These are phyloP conservation scores for Pristionchus mayeri DNA, from an alignment of 2,888 invertebrate genomes.

Conservation along the genomic window DNA sequence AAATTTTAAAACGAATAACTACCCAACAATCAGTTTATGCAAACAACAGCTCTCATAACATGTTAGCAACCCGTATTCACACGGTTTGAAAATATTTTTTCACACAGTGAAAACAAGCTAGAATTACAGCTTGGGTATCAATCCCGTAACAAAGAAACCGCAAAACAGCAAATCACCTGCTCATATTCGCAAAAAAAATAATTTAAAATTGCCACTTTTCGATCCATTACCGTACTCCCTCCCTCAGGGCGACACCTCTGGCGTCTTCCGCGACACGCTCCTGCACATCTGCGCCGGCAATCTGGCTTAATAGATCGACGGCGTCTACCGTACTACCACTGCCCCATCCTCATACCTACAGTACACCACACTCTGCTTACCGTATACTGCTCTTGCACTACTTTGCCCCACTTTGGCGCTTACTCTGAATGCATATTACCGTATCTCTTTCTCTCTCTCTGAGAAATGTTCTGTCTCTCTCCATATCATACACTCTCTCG, in stretches of 20 bases:
- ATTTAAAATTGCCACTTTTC: neutral
- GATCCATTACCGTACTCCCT: conserved; percentile 18
- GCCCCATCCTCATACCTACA: neutral
- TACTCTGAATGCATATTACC: conserved; percentile 11
- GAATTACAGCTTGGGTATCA: too few species aligned
- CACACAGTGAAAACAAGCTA: too few species aligned
- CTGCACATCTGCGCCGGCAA: conserved; percentile 73
- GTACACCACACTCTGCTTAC: conserved; percentile 12
- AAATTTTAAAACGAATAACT: too few species aligned
- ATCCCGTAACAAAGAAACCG: too few species aligned
- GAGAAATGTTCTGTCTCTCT: too few species aligned
- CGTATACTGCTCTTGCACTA: neutral
- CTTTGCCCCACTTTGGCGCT: neutral
- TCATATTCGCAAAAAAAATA: too few species aligned
- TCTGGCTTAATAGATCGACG: conserved; percentile 49
- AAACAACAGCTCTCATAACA: neutral
- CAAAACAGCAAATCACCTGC: too few species aligned
- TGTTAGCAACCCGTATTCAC: too few species aligned
- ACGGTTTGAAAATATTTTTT: too few species aligned
- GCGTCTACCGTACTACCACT: too few species aligned
- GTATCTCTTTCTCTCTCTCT: conserved; percentile 16
- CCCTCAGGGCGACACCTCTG: conserved; percentile 53
- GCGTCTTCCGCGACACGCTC: conserved; percentile 74
- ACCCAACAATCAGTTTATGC: neutral
- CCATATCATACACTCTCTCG: too few species aligned